A percentile compares a stretch with the other conserved stretches of the same genome.
Evolutionary conservation across 1,140 invertebrate genomes (phyloP).

Genomic region (Trialeurodes vaporariorum): DNA sequence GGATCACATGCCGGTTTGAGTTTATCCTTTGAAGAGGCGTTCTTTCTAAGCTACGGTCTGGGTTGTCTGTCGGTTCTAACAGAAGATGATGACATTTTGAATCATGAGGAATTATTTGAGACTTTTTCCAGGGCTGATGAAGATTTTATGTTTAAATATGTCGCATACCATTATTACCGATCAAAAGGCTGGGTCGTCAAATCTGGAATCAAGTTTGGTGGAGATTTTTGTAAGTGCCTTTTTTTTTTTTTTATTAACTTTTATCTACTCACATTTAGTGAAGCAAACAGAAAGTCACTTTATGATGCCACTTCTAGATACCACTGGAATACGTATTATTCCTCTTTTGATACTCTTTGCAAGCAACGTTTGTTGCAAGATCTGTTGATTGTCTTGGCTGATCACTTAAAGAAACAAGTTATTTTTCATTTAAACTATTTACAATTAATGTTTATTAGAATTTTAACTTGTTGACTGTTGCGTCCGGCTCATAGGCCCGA

Average conservation of each 20-base stretch:
- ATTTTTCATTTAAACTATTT: no score
- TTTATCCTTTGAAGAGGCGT: slow-evolving; percentile 61
- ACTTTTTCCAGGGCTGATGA: slow-evolving; percentile 45
- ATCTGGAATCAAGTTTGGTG: slow-evolving; percentile 77
- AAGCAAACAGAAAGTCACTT: no score
- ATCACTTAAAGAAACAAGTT: no score
- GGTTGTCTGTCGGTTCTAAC: slow-evolving; percentile 55
- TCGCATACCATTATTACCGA: slow-evolving; percentile 74
- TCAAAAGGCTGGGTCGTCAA: slow-evolving; percentile 84
- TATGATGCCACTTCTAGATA: no score
- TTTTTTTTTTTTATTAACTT: no score
- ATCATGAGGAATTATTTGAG: slow-evolving; percentile 47
- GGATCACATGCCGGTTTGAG: slow-evolving; percentile 32
- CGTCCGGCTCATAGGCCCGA: no score
- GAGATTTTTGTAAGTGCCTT: slow-evolving; percentile 60
- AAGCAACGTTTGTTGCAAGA: no score
- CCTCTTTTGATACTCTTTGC: no score
- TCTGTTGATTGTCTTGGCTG: no score
- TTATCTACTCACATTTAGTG: slow-evolving; percentile 43
- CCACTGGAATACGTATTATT: no score
- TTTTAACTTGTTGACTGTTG: no score
- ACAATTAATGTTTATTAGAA: no score
- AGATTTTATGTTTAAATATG: slow-evolving; percentile 60
- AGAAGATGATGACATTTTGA: slow-evolving; percentile 41
- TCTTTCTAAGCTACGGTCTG: slow-evolving; percentile 61